A percentile compares a stretch with the other conserved stretches of the same genome.
Conservation (phyloP, 2,888 invertebrate species). For the Dryomyza anilis region DNA sequence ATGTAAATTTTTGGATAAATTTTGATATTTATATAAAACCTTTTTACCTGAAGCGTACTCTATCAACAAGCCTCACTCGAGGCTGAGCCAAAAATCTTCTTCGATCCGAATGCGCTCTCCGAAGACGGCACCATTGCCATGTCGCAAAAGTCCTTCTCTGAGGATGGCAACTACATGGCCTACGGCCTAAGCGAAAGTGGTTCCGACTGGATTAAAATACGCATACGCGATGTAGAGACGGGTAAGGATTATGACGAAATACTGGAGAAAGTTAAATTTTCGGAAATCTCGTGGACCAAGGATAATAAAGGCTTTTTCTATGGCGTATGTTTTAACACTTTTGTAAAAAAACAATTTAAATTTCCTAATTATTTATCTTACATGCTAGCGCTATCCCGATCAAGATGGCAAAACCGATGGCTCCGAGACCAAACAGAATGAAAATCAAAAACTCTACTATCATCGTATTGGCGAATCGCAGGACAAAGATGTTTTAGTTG, state of each 20-base stretch:
- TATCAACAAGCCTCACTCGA: constrained; percentile 84
- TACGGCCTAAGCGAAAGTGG: constrained; percentile 92
- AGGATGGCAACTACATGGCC: constrained; percentile 87
- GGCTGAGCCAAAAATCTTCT: constrained; percentile 79
- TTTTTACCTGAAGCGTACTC: constrained; percentile 79
- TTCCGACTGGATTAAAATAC: constrained; percentile 95
- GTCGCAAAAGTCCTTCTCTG: constrained; percentile 78
- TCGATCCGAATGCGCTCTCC: constrained; percentile 94
- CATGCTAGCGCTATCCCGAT: constrained; percentile 75
- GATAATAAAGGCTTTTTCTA: constrained; percentile 96
- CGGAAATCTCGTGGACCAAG: constrained; percentile 90
- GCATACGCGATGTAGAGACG: constrained; percentile 74
- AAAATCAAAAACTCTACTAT: constrained; percentile 93
- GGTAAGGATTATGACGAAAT: constrained; percentile 87
- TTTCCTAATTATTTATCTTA: neutral
- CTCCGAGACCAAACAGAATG: constrained; percentile 84
- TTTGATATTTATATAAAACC: too few relatives aligned
- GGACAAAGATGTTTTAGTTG: constrained; percentile 82
- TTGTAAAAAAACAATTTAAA: neutral
- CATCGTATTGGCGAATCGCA: constrained; percentile 87
- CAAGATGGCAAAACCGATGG: constrained; percentile 87
- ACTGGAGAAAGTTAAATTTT: constrained; percentile 91
- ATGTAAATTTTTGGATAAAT: neutral
- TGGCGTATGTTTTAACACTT: constrained; percentile 65
- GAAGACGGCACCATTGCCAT: constrained; percentile 89